Evolutionary conservation across 2,888 invertebrate species (phyloP), one percentile per base, ranked within the genome.

Genomic region (Xestia ashworthii): DNA sequence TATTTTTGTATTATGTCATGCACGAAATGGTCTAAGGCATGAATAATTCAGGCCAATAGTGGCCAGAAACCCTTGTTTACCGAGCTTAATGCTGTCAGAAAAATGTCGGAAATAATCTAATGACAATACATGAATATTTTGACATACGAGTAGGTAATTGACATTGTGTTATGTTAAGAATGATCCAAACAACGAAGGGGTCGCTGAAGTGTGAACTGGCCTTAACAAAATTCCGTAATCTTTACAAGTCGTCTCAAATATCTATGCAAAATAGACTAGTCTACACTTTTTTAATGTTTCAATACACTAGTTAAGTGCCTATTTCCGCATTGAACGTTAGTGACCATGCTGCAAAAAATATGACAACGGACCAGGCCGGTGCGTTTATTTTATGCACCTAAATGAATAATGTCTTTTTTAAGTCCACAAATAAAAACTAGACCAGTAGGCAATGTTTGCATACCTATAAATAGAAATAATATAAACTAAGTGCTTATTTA

Each of bases 251-350:
- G 62, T 68, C 58, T 85, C 58, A 53, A 32, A 82, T 85, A 62
- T 82, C 71, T 38, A 19, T 25, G n/a, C 25, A 85, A 82, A 85
- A 82, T 76, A 69, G 60, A 53, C 16, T 48, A n/a, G 65, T 38
- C 60, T 38, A 55, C 16, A 44, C 53, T 66, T 74, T 82, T 66
- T 78, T 74, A 60, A 81, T 71, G 12, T 71, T 64, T 78, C 44
- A 62, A 74, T 83, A 60, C 12, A 66, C 53, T 71, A 60, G 66
- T 55, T 74, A 66, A 65, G 11, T 22, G 11, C 58, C 66, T 64
- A 86, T 74, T 60, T 86, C 87, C 83, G 84, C 70, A 75, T 86
- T 64, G 46, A 66, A n/a, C 16, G n/a, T 19, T 12, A 22, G n/a
- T 41, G 55, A 46, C 9, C 19, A 44, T 50, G 9, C 1, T 55